Evolutionary conservation across 53 echinoderm and acorn worm genomes (phyloP).

Genomic region (Stichopus horrens): DNA sequence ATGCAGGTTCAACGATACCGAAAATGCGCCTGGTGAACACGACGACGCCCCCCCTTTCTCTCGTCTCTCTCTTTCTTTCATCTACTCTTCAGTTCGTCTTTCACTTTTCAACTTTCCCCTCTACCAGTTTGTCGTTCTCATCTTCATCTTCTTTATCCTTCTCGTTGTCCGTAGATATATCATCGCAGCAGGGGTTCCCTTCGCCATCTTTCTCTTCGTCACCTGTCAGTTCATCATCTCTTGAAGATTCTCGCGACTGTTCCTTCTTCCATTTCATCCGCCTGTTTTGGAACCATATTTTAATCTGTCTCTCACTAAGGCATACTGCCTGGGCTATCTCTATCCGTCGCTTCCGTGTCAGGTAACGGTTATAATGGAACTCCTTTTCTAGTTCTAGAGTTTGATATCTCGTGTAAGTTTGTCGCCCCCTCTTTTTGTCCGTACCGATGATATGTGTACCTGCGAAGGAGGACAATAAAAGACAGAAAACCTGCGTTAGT

Average conservation of each 20-base stretch:
- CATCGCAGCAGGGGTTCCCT: conserved; percentile 40
- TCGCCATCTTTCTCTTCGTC: conserved; percentile 51
- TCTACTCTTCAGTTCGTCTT: background rate
- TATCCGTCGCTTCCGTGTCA: conserved; percentile 90
- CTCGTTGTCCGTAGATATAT: conserved; percentile 33
- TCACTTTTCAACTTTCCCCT: conserved; percentile 31
- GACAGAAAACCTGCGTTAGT: too few relatives aligned
- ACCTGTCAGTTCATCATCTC: conserved; percentile 54
- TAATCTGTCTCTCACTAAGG: conserved; percentile 92
- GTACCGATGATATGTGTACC: conserved; percentile 96
- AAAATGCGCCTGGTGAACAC: too few relatives aligned
- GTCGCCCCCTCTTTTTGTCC: conserved; percentile 90
- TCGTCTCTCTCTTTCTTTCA: background rate
- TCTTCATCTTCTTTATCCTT: background rate
- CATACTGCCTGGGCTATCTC: conserved; percentile 98
- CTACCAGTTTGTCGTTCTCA: background rate
- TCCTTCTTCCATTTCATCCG: conserved; percentile 99
- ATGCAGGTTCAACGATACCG: too few relatives aligned
- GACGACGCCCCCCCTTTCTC: background rate
- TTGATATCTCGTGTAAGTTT: conserved; percentile 95
- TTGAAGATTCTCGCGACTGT: conserved; percentile 64
- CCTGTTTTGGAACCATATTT: conserved; percentile 99
- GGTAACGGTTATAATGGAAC: conserved; percentile 96
- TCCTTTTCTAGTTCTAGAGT: conserved; percentile 97
- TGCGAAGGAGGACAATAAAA: conserved; percentile 26